A percentile compares a stretch with the other conserved stretches of the same genome.
phyloP scores from a whole-genome alignment of 2,888 invertebrate genomes.

The Drosophila niveifrons region DNA sequence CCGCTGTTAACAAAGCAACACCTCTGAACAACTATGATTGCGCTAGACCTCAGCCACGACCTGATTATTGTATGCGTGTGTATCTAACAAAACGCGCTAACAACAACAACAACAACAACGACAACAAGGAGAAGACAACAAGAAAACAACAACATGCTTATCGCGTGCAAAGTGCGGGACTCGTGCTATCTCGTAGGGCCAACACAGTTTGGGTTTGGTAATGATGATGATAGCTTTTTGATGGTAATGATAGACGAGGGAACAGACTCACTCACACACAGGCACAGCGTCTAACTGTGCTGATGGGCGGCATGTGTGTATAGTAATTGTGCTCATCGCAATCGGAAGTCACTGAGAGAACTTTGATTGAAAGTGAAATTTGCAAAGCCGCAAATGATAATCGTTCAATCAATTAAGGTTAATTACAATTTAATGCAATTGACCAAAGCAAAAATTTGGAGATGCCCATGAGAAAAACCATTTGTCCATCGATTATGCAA shows the following conservation, averaged over 20 bases:
- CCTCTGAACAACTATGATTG: slow-evolving; percentile 68
- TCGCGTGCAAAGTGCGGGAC: slow-evolving; percentile 73
- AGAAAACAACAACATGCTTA: slow-evolving; percentile 50
- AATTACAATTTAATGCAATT: slow-evolving; percentile 74
- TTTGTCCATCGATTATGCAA: slow-evolving; percentile 66
- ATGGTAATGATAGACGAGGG: slow-evolving; percentile 73
- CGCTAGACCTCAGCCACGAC: slow-evolving; percentile 23
- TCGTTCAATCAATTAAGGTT: slow-evolving; percentile 79
- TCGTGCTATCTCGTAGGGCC: slow-evolving; percentile 64
- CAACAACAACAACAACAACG: slow-evolving; percentile 30
- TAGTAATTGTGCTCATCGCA: slow-evolving; percentile 49
- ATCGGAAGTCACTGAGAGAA: slow-evolving; percentile 68
- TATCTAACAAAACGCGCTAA: slow-evolving; percentile 34
- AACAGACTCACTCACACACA: slow-evolving; percentile 29
- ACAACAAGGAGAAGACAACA: slow-evolving; percentile 25
- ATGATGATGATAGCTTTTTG: slow-evolving; percentile 81
- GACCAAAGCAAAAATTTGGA: slow-evolving; percentile 43
- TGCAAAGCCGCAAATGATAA: slow-evolving; percentile 62
- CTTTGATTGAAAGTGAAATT: slow-evolving; percentile 74
- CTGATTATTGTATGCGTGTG: slow-evolving; percentile 60
- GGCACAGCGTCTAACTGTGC: slow-evolving; percentile 4
- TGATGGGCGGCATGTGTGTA: slow-evolving; percentile 39
- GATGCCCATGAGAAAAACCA: slow-evolving; percentile 36
- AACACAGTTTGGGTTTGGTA: slow-evolving; percentile 53
- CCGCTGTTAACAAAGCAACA: slow-evolving; percentile 73